Evolutionary conservation across 2,113 vertebrate genomes (phyloP).

Genomic region (Dasypus novemcinctus): DNA sequence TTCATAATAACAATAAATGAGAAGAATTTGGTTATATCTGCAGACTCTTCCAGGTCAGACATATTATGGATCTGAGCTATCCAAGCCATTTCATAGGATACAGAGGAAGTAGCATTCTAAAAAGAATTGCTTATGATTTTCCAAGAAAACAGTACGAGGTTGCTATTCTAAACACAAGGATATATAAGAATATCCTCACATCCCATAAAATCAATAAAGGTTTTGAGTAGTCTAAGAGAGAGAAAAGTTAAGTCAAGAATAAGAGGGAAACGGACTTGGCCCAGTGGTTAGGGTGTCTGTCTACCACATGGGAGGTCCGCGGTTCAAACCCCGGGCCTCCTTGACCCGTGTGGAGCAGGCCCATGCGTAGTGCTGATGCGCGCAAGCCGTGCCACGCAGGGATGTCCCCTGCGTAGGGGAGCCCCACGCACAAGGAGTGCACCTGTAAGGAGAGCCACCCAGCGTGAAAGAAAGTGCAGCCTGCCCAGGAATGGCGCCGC

Average conservation of each 20-base stretch:
- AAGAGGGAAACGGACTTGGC: too few species aligned
- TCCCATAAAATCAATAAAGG: neutral
- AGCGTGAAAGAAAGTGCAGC: too few species aligned
- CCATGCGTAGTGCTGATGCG: too few species aligned
- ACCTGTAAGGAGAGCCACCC: too few species aligned
- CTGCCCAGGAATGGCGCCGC: too few species aligned
- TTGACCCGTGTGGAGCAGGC: too few species aligned
- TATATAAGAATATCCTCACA: neutral
- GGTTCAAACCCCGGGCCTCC: too few species aligned
- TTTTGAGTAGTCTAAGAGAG: neutral
- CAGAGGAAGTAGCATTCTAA: neutral
- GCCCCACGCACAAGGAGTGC: too few species aligned
- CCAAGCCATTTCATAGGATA: neutral
- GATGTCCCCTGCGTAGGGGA: too few species aligned
- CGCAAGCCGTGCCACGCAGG: too few species aligned
- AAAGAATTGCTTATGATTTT: neutral
- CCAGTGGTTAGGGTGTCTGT: too few species aligned
- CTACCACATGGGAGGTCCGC: too few species aligned
- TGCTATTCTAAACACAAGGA: neutral
- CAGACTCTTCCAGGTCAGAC: neutral
- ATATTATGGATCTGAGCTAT: neutral
- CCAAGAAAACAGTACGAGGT: neutral
- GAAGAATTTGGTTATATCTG: neutral
- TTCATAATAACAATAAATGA: neutral
- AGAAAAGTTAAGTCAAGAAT: neutral